These are phyloP conservation scores for Loripinus fragilis DNA, from an alignment of 2,888 invertebrate species.

Conservation along the genomic window DNA sequence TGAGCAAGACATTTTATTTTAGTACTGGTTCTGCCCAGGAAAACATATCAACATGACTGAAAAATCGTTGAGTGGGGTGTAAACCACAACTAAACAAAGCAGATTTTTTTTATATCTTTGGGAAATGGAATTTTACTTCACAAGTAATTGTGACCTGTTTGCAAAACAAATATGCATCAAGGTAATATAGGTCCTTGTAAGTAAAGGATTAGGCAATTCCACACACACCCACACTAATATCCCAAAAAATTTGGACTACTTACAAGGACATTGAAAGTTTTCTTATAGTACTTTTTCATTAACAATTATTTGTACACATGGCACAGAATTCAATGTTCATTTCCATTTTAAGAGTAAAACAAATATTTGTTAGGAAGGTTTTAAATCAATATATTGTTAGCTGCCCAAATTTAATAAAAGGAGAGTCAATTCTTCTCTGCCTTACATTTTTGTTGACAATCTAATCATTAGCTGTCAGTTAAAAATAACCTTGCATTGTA, in stretches of 20 bases:
- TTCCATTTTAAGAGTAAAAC: neutral
- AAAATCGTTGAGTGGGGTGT: too few relatives aligned
- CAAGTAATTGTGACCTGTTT: too few relatives aligned
- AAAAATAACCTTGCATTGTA: neutral
- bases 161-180: neutral
- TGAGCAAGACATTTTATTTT: too few relatives aligned
- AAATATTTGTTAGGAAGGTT: slow-evolving; percentile 4
- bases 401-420: neutral
- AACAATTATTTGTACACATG: too few relatives aligned
- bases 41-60: too few relatives aligned
- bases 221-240: neutral
- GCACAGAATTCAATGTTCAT: neutral
- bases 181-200: neutral
- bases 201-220: neutral
- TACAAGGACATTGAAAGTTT: too few relatives aligned
- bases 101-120: too few relatives aligned
- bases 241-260: too few relatives aligned
- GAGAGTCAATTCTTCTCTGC: neutral
- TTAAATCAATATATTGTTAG: neutral
- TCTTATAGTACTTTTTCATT: too few relatives aligned
- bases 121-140: too few relatives aligned
- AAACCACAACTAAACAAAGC: too few relatives aligned
- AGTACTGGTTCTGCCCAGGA: too few relatives aligned
- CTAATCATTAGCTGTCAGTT: neutral
- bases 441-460: neutral